These are phyloP conservation scores for Oostethus manadensis DNA, from an alignment of 2,113 vertebrate genomes.

Conservation along the genomic window DNA sequence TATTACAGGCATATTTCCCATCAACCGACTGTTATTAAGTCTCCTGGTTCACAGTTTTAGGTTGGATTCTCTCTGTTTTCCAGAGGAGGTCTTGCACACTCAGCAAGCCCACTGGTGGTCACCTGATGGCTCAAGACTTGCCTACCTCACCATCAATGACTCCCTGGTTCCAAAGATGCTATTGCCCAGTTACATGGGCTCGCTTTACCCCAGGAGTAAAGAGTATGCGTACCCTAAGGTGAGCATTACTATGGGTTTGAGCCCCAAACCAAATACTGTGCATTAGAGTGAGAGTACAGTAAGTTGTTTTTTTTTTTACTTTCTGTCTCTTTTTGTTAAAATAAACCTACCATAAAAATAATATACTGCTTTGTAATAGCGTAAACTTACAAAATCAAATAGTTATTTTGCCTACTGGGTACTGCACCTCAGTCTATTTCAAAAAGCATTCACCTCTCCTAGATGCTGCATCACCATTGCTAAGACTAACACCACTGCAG, in stretches of 20 bases:
- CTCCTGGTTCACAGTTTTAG: background rate
- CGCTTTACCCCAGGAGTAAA: slow-evolving; percentile 80
- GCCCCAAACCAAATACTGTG: no score
- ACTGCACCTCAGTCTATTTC: background rate
- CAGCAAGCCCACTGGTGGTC: slow-evolving; percentile 91
- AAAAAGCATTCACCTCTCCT: background rate
- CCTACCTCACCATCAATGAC: slow-evolving; percentile 88
- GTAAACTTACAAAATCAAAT: no score
- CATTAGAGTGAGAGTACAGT: no score
- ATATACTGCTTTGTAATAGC: no score
- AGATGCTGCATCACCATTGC: slow-evolving; percentile 6
- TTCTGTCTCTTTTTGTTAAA: no score
- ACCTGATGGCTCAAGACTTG: slow-evolving; percentile 84
- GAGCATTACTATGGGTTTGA: slow-evolving; percentile 28
- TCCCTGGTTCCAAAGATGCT: slow-evolving; percentile 85
- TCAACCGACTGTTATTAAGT: no score
- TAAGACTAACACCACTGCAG: slow-evolving; percentile 16
- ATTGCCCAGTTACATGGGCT: slow-evolving; percentile 83
- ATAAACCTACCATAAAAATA: no score
- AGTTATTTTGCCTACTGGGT: no score
- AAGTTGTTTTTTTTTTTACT: no score
- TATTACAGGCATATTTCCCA: no score
- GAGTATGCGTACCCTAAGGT: slow-evolving; percentile 93
- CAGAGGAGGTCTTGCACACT: slow-evolving; percentile 85
- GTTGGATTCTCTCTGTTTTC: slow-evolving; percentile 8